Conservation (phyloP, 2,888 invertebrate species). For the Drosophila prolongata region DNA sequence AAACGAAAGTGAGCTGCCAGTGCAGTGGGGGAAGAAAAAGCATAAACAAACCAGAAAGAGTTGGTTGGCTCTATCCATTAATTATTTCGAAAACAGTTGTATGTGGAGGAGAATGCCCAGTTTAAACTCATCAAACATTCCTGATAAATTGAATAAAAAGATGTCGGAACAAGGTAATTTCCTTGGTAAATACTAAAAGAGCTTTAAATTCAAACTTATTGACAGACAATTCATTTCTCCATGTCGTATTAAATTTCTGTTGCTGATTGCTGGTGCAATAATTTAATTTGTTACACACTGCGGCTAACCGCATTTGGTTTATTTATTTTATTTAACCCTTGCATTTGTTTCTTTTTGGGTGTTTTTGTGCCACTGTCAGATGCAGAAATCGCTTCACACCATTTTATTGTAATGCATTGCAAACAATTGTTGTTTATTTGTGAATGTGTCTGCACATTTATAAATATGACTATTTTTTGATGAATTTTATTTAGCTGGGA, state of each 20-base stretch:
- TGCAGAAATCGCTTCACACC: slow-evolving; percentile 48
- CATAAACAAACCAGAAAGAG: neutral
- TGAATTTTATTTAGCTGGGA: slow-evolving; percentile 27
- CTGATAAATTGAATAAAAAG: slow-evolving; percentile 11
- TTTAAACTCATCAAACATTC: slow-evolving; percentile 21
- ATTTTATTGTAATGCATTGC: slow-evolving; percentile 32
- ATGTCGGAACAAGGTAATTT: neutral
- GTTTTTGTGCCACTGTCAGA: slow-evolving; percentile 56
- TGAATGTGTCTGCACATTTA: slow-evolving; percentile 27
- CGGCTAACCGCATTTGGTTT: slow-evolving; percentile 59
- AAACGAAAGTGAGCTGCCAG: slow-evolving; percentile 28
- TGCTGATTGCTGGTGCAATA: slow-evolving; percentile 45
- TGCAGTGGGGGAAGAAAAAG: neutral
- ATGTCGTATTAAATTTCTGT: slow-evolving; percentile 15
- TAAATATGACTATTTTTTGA: slow-evolving; percentile 19
- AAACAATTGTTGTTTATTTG: slow-evolving; percentile 31
- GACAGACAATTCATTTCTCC: neutral
- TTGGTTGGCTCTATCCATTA: slow-evolving; percentile 23
- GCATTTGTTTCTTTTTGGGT: slow-evolving; percentile 44
- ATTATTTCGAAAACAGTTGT: slow-evolving; percentile 9
- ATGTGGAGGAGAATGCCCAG: neutral
- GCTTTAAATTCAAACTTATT: no score
- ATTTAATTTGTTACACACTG: slow-evolving; percentile 69
- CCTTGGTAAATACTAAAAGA: neutral
- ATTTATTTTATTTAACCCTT: slow-evolving; percentile 25